Evolutionary conservation across 2,113 vertebrate species (phyloP).

Genomic region (Cheilinus undulatus): DNA sequence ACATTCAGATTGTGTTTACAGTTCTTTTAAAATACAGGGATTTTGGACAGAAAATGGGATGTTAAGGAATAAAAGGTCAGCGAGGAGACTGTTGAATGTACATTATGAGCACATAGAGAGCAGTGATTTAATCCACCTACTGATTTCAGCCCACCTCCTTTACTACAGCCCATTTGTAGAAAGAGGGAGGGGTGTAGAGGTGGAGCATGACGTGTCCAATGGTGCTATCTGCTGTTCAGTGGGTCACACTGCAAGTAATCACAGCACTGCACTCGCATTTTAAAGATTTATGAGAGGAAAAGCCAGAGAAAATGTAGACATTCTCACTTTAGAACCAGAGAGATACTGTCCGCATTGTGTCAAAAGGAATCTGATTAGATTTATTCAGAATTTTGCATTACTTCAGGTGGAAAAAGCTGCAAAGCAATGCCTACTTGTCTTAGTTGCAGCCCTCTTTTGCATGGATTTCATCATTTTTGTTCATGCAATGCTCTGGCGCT

Average conservation of each 20-base stretch:
- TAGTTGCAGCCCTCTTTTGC: neutral
- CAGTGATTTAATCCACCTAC: constrained; percentile 45
- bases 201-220: constrained; percentile 58
- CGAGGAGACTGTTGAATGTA: constrained; percentile 5
- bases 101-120: constrained; percentile 37
- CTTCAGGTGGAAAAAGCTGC: too few species aligned
- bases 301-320: neutral
- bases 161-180: constrained; percentile 7
- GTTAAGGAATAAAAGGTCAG: constrained; percentile 29
- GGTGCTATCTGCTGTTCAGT: constrained; percentile 72
- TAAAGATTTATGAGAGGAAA: neutral
- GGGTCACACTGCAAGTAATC: constrained; percentile 26
- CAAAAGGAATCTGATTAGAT: neutral
- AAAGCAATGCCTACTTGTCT: neutral
- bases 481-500: too few species aligned
- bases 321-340: neutral
- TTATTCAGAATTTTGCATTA: neutral
- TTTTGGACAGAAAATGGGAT: constrained; percentile 19
- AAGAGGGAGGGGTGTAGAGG: neutral
- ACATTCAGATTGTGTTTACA: constrained; percentile 16
- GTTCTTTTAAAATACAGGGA: neutral
- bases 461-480: too few species aligned
- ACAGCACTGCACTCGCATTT: neutral
- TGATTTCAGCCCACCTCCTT: constrained; percentile 25
- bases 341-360: neutral